Evolutionary conservation across 1,140 invertebrate species (phyloP), one percentile per base, ranked within the genome.

Genomic region (Drosophila mojavensis): DNA sequence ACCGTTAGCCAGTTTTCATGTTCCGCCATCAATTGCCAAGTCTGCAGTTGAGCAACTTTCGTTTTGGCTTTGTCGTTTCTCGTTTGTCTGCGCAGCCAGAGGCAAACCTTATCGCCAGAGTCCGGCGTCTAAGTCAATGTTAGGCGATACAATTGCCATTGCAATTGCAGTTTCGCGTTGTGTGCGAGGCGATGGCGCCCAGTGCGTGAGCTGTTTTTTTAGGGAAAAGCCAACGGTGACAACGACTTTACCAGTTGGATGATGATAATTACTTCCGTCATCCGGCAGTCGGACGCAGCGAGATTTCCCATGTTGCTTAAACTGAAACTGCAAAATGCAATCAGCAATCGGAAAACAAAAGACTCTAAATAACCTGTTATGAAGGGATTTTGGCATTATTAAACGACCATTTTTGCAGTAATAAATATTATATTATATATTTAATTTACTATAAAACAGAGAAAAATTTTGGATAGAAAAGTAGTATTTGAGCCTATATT

Each of bases 31-130:
- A 75, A 50, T 77, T 73, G 72, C 33, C 64, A 66, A 45, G 45
- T 56, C 78, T 81, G 73, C 62, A 67, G 48, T 72, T 62, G 53
- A 62, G 78, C 74, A 86, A 85, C 82, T 86, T 85, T 86, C 82
- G 48, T 61, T 86, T 75, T 75, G 70, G 62, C 43, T 30, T 50
- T 13, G 36, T 39, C 36, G 43, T 5, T 15, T 11, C 50, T 36
- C 24, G 28, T 26, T 48, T 70, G 69, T 69, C 79, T 79, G 78
- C 78, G 78, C 70, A 81, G 69, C 50, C 53, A 65, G 67, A 60
- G 61, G 48, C 26, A 28, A 55, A 61, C 39, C 73, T 62, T 70
- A 81, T 73, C 63, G 59, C 72, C 56, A 53, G 28, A 48, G 43
- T 51, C 36, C 20, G 24, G 48, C n/a, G 26, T 30, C 47, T 24